phyloP scores from a whole-genome alignment of 2,888 invertebrate species.

The Ischnura elegans region DNA sequence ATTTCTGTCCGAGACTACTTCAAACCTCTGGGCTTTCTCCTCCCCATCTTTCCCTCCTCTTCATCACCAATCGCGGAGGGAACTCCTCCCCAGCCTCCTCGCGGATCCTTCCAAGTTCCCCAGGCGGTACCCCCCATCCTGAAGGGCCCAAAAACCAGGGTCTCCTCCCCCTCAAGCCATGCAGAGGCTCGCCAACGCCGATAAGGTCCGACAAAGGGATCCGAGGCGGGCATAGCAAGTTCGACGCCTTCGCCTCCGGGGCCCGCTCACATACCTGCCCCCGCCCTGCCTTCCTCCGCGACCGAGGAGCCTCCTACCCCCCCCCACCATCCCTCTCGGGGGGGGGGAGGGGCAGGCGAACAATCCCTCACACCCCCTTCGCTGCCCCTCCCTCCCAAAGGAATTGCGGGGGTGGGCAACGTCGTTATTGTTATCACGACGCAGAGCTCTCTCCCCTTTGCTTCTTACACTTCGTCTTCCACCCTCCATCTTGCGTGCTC shows the following conservation, averaged over 20 bases:
- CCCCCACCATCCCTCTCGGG: not conserved
- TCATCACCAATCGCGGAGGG: not conserved
- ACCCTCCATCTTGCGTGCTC: not conserved
- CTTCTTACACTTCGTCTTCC: not conserved
- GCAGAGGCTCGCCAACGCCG: not conserved
- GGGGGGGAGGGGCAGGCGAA: not conserved
- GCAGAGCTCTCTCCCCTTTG: not conserved
- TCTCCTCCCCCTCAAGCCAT: not conserved
- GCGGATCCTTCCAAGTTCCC: not conserved
- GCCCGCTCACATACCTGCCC: not conserved
- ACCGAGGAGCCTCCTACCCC: not conserved
- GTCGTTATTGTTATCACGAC: constrained; percentile 43
- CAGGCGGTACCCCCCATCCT: not conserved
- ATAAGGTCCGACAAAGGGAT: constrained; percentile 43
- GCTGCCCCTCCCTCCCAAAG: not conserved
- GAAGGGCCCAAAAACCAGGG: not conserved
- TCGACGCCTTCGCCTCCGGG: constrained; percentile 30
- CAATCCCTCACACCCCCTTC: not conserved
- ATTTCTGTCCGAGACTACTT: not conserved
- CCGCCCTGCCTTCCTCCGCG: not conserved
- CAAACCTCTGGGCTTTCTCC: not conserved
- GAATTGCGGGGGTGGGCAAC: not conserved
- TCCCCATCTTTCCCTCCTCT: not conserved
- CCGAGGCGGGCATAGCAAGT: constrained; percentile 28
- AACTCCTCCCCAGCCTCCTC: not conserved